A percentile compares a stretch with the other conserved stretches of the same genome.
Evolutionary conservation across 2,888 invertebrate species (phyloP).

Genomic region (Salpingus planirostris): DNA sequence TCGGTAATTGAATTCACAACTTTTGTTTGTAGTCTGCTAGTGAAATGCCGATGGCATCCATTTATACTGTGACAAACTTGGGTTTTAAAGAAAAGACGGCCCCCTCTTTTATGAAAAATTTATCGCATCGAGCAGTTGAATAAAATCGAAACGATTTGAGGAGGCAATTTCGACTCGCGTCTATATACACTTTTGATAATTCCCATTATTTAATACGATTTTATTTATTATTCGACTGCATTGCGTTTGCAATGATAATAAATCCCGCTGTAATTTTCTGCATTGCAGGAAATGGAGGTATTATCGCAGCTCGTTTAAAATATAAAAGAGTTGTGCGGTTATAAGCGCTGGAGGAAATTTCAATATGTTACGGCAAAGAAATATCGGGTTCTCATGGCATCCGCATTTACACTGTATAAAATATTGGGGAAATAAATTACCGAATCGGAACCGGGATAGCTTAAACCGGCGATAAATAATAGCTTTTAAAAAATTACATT

Average conservation of each 20-base stretch:
- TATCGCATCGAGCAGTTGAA: conserved; percentile 12
- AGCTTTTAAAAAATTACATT: conserved; percentile 31
- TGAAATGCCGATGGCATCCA: conserved; percentile 21
- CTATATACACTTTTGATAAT: not conserved
- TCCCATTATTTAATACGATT: no score
- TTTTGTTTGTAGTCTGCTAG: conserved; percentile 27
- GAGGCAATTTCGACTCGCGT: conserved; percentile 7
- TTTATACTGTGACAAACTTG: conserved; percentile 22
- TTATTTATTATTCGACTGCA: no score
- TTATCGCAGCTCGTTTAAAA: conserved; percentile 11
- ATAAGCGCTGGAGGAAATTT: conserved; percentile 36
- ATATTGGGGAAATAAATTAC: conserved; percentile 36
- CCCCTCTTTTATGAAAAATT: conserved; percentile 13
- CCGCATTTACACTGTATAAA: conserved; percentile 37
- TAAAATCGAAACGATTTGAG: conserved; percentile 5
- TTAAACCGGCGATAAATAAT: conserved; percentile 37
- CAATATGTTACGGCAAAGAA: conserved; percentile 36
- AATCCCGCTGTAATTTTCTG: no score
- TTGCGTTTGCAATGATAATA: no score
- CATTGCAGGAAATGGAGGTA: no score
- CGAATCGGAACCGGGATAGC: conserved; percentile 30
- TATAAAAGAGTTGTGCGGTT: conserved; percentile 32
- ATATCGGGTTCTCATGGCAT: conserved; percentile 33
- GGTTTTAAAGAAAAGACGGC: conserved; percentile 8
- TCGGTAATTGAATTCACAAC: conserved; percentile 28